A percentile compares a stretch with the other conserved stretches of the same genome.
These are phyloP conservation scores for Agrilus biguttatus DNA, from an alignment of 2,888 invertebrate genomes.

Conservation along the genomic window DNA sequence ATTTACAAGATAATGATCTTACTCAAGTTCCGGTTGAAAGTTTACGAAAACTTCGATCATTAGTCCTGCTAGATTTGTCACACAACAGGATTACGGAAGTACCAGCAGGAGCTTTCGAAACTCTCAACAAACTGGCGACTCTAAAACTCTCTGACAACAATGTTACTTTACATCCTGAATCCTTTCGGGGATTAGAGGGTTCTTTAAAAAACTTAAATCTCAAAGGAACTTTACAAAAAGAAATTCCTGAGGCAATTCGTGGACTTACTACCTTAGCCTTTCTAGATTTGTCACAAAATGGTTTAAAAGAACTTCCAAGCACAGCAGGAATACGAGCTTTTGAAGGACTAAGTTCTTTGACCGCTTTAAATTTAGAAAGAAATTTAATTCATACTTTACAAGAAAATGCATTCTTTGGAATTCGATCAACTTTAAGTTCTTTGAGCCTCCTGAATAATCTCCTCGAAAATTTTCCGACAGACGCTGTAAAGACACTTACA, in stretches of 20 bases:
- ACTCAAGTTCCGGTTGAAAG: conserved; percentile 63
- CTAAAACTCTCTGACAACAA: conserved; percentile 81
- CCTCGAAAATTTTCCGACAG: conserved; percentile 72
- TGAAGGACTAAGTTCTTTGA: conserved; percentile 65
- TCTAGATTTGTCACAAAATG: conserved; percentile 79
- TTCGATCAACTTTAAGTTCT: conserved; percentile 71
- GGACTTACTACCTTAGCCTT: conserved; percentile 71
- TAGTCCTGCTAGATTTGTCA: conserved; percentile 72
- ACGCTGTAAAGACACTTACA: conserved; percentile 59
- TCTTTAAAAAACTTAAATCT: conserved; percentile 78
- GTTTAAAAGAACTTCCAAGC: conserved; percentile 67
- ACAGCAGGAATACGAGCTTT: conserved; percentile 47
- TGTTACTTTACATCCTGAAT: conserved; percentile 52
- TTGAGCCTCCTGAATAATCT: conserved; percentile 80
- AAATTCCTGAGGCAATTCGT: conserved; percentile 63
- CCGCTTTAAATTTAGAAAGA: conserved; percentile 76
- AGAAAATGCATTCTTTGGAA: conserved; percentile 62
- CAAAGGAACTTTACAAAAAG: conserved; percentile 71
- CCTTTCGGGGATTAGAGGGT: conserved; percentile 66
- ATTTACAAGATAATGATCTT: conserved; percentile 71
- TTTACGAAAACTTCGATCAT: conserved; percentile 48
- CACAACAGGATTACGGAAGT: conserved; percentile 62
- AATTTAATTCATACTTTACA: conserved; percentile 70
- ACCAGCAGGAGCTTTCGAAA: conserved; percentile 60
- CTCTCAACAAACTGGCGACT: conserved; percentile 59